Evolutionary conservation across 2,888 invertebrate species (phyloP), one percentile per base, ranked within the genome.

Genomic region (Protodeltote pygarga): DNA sequence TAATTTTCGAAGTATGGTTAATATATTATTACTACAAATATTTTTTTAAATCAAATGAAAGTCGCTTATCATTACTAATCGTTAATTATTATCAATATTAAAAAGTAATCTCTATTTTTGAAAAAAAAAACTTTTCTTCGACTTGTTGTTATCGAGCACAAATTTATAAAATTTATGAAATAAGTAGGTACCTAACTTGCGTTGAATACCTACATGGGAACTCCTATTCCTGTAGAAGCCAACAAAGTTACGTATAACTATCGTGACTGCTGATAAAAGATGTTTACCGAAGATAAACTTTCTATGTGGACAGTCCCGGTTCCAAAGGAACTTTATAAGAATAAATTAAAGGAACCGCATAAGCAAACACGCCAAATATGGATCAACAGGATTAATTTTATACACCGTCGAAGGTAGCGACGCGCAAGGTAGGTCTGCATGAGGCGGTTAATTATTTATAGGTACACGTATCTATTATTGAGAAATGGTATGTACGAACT

Each of bases 331-430:
- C 73, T 71, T 74, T 70, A 64, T 57, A 68, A 68, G 68, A 76
- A 76, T 73, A 76, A 74, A 78, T 76, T 75, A 76, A 71, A 71
- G 68, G 69, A 34, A 49, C 60, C 50, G 61, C 73, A 57, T 67
- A 68, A 69, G 68, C 65, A 73, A 78, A 70, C 69, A 73, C 53
- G 47, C 77, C 76, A 74, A 75, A 79, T 77, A 79, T 68, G 76
- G 75, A 64, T 41, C 55, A 64, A 71, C 73, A 69, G 70, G 71
- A 76, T 77, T 75, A 73, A 73, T 63, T 74, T 75, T 72, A 72
- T 67, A 66, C 65, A 66, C 63, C 61, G 60, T 71, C 68, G 50
- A 65, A 46, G 52, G 64, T 55, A 62, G 63, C 55, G 40, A 37
- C 59, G 57, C 67, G 63, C 55, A 39, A 37, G 58, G 57, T 67